A percentile compares a stretch with the other conserved stretches of the same genome.
phyloP scores from a whole-genome alignment of 2,888 invertebrate genomes.

The Nemotelus nigrinus region DNA sequence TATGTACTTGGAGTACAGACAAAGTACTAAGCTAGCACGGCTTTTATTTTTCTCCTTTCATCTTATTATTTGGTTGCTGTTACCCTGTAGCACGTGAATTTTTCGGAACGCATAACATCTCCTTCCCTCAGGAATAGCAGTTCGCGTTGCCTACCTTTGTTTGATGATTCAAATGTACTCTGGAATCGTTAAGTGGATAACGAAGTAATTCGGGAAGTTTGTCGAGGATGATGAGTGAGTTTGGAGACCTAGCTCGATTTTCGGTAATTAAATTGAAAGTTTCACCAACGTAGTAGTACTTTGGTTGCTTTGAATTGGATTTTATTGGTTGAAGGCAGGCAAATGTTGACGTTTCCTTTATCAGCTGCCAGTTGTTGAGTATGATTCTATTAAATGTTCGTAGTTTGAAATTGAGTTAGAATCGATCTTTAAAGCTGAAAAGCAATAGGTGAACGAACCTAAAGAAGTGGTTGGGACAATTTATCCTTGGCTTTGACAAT shows the following conservation, averaged over 20 bases:
- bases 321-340: too few relatives aligned
- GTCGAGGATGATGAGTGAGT: background rate
- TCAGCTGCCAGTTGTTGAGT: too few relatives aligned
- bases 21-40: background rate
- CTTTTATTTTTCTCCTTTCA: conserved; percentile 16
- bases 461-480: too few relatives aligned
- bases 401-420: too few relatives aligned
- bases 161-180: background rate
- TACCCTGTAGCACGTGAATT: background rate
- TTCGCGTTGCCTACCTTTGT: background rate
- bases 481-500: too few relatives aligned
- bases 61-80: conserved; percentile 36
- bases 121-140: background rate
- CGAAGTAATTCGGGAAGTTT: background rate
- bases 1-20: conserved; percentile 16
- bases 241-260: background rate
- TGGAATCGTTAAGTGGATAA: background rate
- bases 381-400: too few relatives aligned
- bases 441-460: too few relatives aligned
- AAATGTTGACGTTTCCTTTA: too few relatives aligned
- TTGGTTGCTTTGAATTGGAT: too few relatives aligned
- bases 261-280: background rate
- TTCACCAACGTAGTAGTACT: too few relatives aligned
- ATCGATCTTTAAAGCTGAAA: too few relatives aligned
- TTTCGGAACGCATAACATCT: background rate